phyloP scores from a whole-genome alignment of 2,797 vertebrate genomes.

The Crenichthys baileyi region DNA sequence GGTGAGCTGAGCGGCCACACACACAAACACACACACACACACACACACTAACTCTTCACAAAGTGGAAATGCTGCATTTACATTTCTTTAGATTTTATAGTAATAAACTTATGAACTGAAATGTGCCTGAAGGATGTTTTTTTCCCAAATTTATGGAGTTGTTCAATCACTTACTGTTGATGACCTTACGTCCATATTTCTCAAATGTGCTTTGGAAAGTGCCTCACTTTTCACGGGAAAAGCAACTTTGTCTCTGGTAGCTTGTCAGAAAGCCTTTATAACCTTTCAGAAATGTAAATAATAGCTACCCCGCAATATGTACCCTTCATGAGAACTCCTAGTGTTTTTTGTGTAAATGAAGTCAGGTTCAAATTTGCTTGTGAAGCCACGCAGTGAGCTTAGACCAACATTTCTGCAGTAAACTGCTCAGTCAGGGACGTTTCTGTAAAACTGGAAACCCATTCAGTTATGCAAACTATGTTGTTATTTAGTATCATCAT shows the following conservation, averaged over 20 bases:
- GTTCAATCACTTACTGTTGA: neutral
- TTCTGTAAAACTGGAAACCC: neutral
- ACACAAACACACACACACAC: constrained; percentile 13
- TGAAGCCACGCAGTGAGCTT: neutral
- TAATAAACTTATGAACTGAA: constrained; percentile 16
- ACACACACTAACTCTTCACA: constrained; percentile 9
- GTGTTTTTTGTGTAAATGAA: constrained; percentile 11
- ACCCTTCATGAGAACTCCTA: neutral
- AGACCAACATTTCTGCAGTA: neutral
- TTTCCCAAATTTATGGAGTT: neutral
- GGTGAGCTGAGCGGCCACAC: constrained; percentile 82
- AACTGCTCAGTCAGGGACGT: neutral
- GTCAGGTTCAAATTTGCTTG: neutral
- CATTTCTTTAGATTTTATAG: constrained; percentile 19
- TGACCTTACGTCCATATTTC: neutral
- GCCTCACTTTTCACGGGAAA: constrained; percentile 10
- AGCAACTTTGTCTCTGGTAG: neutral
- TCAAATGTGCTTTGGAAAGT: neutral
- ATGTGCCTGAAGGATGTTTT: neutral
- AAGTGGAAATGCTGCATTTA: constrained; percentile 17
- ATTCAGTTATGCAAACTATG: neutral
- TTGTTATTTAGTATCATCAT: neutral
- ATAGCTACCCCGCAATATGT: constrained; percentile 17
- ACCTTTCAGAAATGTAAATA: neutral
- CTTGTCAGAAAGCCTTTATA: constrained; percentile 14